Conservation (phyloP, 2,888 invertebrate species). For the Auanema sp. region DNA sequence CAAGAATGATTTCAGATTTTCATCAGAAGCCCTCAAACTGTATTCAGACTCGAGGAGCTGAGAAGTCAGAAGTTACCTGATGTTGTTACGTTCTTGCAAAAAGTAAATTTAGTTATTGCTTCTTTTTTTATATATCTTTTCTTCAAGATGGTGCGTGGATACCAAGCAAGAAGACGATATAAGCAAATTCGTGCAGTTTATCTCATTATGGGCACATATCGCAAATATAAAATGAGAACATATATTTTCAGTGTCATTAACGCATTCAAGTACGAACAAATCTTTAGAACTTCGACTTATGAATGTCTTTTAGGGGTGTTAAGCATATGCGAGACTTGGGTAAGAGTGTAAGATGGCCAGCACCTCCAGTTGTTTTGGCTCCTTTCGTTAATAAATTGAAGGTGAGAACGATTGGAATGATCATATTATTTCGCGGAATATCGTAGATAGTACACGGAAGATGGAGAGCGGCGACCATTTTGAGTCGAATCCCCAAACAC, state of each 20-base stretch:
- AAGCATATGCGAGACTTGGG: constrained; percentile 77
- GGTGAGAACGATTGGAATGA: not conserved
- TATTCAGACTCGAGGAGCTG: constrained; percentile 84
- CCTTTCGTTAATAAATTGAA: constrained; percentile 68
- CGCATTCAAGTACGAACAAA: constrained; percentile 70
- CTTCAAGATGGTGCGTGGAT: constrained; percentile 77
- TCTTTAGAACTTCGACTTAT: not conserved
- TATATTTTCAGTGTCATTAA: constrained; percentile 74
- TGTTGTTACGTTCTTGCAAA: constrained; percentile 89
- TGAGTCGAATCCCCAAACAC: constrained; percentile 52
- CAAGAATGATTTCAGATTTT: constrained; percentile 69
- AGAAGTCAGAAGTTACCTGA: constrained; percentile 85
- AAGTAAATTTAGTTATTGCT: constrained; percentile 70
- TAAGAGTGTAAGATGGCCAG: constrained; percentile 81
- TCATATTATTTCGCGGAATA: not conserved
- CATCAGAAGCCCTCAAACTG: constrained; percentile 85
- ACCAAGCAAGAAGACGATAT: constrained; percentile 78
- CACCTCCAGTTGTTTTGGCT: constrained; percentile 75
- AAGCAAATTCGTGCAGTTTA: constrained; percentile 83
- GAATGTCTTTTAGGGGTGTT: constrained; percentile 65
- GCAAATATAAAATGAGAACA: constrained; percentile 76
- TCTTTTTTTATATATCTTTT: not conserved
- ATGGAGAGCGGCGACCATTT: constrained; percentile 55
- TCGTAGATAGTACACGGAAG: constrained; percentile 55
- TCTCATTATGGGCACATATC: constrained; percentile 80